phyloP scores from a whole-genome alignment of 2,113 vertebrate genomes.

The Pyrgilauda ruficollis region DNA sequence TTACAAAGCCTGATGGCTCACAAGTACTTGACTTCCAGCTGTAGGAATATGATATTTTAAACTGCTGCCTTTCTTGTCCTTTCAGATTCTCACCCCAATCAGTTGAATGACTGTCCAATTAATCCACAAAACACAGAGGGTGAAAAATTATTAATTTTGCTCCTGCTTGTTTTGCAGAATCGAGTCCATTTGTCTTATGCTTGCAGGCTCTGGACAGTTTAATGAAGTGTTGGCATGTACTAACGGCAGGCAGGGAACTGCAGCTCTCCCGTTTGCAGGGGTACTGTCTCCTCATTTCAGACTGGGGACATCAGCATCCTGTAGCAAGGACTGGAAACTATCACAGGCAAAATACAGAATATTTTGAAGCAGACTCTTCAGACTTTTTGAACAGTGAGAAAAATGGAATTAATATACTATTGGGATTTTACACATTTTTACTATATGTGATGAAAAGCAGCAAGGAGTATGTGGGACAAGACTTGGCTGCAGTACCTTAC shows the following conservation, averaged over 20 bases:
- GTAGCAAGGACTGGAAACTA: not conserved
- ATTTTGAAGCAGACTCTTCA: not conserved
- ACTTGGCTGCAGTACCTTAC: not conserved
- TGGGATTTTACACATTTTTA: not conserved
- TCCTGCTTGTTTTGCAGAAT: not conserved
- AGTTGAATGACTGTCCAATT: not conserved
- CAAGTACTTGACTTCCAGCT: not conserved
- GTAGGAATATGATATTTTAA: not conserved
- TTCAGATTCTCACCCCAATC: not conserved
- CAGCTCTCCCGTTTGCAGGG: not conserved
- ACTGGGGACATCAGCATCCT: not conserved
- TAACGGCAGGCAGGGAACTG: not conserved
- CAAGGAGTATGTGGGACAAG: not conserved
- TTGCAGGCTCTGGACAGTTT: not conserved
- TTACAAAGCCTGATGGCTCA: not conserved
- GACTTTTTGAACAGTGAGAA: not conserved
- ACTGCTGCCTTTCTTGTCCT: not conserved
- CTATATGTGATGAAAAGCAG: not conserved
- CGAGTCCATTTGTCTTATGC: not conserved
- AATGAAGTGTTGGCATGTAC: not conserved
- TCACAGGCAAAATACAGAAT: not conserved
- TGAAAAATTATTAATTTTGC: not conserved
- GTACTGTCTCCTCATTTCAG: not conserved
- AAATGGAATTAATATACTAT: not conserved
- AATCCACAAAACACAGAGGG: not conserved